Evolutionary conservation across 2,888 invertebrate genomes (phyloP), one percentile per base, ranked within the genome.

Genomic region (Xestia sexstrigata): DNA sequence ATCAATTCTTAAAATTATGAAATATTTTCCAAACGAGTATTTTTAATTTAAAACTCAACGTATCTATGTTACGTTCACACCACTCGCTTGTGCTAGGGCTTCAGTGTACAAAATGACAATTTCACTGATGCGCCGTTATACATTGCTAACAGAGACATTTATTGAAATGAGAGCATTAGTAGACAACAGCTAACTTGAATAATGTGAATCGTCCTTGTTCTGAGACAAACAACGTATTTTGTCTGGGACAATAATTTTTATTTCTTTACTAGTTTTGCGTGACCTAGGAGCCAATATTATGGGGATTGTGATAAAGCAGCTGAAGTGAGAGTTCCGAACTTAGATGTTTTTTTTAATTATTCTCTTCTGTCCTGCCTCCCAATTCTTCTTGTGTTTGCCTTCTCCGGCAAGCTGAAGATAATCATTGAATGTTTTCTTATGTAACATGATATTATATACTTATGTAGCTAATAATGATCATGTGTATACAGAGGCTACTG

Each of bases 161-260:
- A 17, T 42, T 39, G 13, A 72, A 79, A 83, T 74, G 66, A 83
- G 74, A 47, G 30, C 74, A 70, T 72, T 74, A 74, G 39, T 71
- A 75, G 47, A 72, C 62, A 63, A 69, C 13, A 11, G 58, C 70
- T 39, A 20, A 66, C 58, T 67, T 26, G 65, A 58, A 62, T 69
- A 63, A 26, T n/a, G 49, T n/a, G 39, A 74, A 70, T 42, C 20
- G 60, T 55, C 65, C 62, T 65, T 71, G 39, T 69, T 65, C 20
- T 52, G 13, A 58, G 49, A 72, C 76, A 80, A 76, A 81, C 72
- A 76, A 78, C 63, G 45, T 68, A 69, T 66, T 72, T 74, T 73
- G 80, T 74, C 63, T 78, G 45, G 15, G 42, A 39, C 69, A n/a
- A 70, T 52, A 70, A 52, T 75, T 74, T 55, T 77, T 58, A 47